Evolutionary conservation across 1,140 invertebrate species (phyloP).

Genomic region (Radopholus similis): DNA sequence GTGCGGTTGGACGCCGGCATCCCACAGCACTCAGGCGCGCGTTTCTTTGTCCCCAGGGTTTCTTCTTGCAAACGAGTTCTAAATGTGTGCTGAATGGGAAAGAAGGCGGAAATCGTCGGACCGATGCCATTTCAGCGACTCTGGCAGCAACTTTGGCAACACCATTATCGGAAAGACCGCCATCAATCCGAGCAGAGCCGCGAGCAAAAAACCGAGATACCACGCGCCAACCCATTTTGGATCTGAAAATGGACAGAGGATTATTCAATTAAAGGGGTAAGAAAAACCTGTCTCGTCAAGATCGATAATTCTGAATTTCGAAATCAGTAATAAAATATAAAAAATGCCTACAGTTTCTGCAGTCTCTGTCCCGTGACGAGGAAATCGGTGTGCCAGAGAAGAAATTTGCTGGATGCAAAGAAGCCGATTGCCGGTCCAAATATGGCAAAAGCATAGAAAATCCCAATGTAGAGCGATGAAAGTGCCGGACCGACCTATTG

Average conservation of each 20-base stretch:
- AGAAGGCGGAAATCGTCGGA: constrained; percentile 23
- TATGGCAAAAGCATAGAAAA: constrained; percentile 59
- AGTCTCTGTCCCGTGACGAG: constrained; percentile 45
- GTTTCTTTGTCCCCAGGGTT: constrained; percentile 45
- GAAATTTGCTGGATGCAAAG: constrained; percentile 46
- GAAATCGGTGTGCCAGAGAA: constrained; percentile 58
- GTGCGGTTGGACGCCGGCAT: constrained; percentile 56
- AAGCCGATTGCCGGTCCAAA: constrained; percentile 59
- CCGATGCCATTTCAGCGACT: constrained; percentile 59
- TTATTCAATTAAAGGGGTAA: too few species aligned
- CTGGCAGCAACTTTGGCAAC: constrained; percentile 57
- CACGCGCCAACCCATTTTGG: constrained; percentile 60
- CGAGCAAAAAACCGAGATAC: constrained; percentile 56
- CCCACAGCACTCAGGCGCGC: constrained; percentile 58
- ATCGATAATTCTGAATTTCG: constrained; percentile 42
- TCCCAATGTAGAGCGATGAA: constrained; percentile 57
- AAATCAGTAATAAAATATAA: constrained; percentile 4
- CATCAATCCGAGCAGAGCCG: constrained; percentile 45
- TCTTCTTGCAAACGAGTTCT: constrained; percentile 57
- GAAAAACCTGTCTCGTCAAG: constrained; percentile 56
- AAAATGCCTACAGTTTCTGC: constrained; percentile 19
- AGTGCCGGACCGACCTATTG: constrained; percentile 45
- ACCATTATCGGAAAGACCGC: constrained; percentile 55
- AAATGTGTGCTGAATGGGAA: neutral
- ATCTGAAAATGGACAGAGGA: too few species aligned